Evolutionary conservation across 2,113 vertebrate genomes (phyloP).

Genomic region (Acanthochromis polyacanthus): DNA sequence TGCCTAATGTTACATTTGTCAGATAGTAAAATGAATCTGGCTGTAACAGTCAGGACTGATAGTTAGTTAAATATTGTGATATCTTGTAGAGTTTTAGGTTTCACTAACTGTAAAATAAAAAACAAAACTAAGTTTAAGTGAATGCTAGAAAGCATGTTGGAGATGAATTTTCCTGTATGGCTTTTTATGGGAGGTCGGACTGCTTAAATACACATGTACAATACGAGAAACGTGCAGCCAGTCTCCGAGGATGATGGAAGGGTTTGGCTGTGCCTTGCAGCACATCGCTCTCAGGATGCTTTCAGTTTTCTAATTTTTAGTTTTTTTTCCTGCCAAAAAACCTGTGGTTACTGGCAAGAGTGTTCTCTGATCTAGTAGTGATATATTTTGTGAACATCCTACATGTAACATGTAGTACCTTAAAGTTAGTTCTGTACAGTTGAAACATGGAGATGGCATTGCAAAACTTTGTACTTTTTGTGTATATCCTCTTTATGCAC

Average conservation of each 20-base stretch:
- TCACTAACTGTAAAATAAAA: conserved; percentile 35
- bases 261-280: conserved; percentile 74
- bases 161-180: conserved; percentile 33
- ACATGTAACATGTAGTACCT: conserved; percentile 70
- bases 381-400: conserved; percentile 72
- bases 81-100: conserved; percentile 28
- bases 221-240: conserved; percentile 32
- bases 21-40: conserved; percentile 25
- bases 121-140: conserved; percentile 14
- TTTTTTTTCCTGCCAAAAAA: conserved; percentile 60
- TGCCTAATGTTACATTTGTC: conserved; percentile 36
- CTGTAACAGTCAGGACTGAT: background rate
- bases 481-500: conserved; percentile 68
- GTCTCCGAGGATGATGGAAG: conserved; percentile 42
- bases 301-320: conserved; percentile 66
- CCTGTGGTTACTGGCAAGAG: conserved; percentile 52
- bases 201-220: conserved; percentile 40
- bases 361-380: conserved; percentile 55
- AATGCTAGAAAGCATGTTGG: conserved; percentile 55
- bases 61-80: conserved; percentile 38
- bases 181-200: conserved; percentile 45
- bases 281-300: conserved; percentile 79
- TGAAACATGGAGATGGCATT: conserved; percentile 48
- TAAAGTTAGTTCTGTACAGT: conserved; percentile 56
- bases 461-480: conserved; percentile 65